Conservation (phyloP, 2,888 invertebrate genomes). For the Eilema sororculum region DNA sequence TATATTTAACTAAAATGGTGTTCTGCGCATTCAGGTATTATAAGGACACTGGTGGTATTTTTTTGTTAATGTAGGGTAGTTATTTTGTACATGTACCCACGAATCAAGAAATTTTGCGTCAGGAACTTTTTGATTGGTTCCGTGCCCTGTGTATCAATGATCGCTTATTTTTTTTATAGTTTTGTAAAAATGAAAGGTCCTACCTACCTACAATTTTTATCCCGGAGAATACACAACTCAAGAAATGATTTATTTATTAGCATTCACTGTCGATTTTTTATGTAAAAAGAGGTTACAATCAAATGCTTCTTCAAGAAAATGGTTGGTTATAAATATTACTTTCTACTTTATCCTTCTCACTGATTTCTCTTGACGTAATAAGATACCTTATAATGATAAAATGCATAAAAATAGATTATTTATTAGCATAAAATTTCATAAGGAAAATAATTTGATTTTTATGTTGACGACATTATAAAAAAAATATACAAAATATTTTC, state of each 20-base stretch:
- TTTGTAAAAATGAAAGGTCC: background rate
- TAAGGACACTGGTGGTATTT: background rate
- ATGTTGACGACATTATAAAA: slow-evolving; percentile 30
- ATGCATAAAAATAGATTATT: background rate
- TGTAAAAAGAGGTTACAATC: background rate
- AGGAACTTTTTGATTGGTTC: background rate
- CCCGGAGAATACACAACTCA: background rate
- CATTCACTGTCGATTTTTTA: background rate
- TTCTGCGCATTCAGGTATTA: background rate
- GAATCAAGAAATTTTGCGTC: background rate
- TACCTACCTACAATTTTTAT: background rate
- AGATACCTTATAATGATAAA: background rate
- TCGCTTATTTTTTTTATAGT: background rate
- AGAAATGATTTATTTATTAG: background rate
- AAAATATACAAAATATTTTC: slow-evolving; percentile 21
- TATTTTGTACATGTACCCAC: background rate
- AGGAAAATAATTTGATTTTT: slow-evolving; percentile 15
- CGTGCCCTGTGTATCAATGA: background rate
- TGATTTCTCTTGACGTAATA: background rate
- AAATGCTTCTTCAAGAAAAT: background rate
- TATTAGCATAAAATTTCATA: slow-evolving; percentile 6
- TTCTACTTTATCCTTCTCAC: background rate
- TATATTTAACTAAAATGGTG: background rate
- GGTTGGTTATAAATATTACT: background rate
- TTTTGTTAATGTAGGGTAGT: slow-evolving; percentile 1